These are phyloP conservation scores for Sepioteuthis lessoniana DNA, from an alignment of 2,888 invertebrate species.

Conservation along the genomic window DNA sequence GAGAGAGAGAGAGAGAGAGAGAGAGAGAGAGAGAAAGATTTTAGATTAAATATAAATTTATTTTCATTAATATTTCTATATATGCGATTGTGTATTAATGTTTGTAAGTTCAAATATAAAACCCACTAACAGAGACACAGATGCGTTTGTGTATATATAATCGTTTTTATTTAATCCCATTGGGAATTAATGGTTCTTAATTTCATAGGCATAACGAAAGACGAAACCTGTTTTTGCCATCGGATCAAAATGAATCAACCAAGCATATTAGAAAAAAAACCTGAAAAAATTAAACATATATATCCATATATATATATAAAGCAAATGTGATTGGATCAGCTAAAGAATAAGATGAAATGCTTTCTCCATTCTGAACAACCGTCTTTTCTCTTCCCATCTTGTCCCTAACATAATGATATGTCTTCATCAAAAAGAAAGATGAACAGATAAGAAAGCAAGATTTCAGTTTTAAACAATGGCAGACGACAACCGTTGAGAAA, in stretches of 20 bases:
- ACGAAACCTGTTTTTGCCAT: background rate
- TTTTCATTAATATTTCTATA: too few relatives aligned
- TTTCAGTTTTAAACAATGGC: background rate
- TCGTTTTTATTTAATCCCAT: background rate
- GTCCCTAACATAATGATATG: background rate
- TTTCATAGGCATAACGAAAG: background rate
- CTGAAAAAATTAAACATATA: background rate
- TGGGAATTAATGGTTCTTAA: background rate
- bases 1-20: too few relatives aligned
- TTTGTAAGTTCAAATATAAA: too few relatives aligned
- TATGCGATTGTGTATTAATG: too few relatives aligned
- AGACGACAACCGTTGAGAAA: background rate
- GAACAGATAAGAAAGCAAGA: background rate
- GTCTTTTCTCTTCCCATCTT: background rate
- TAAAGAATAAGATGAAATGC: background rate
- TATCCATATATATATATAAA: too few relatives aligned
- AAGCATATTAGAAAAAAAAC: background rate
- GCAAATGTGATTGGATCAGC: background rate
- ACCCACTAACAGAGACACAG: too few relatives aligned
- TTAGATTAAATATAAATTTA: too few relatives aligned
- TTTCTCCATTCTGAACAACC: background rate
- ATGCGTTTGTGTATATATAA: too few relatives aligned
- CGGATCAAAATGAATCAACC: background rate
- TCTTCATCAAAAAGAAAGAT: constrained; percentile 4
- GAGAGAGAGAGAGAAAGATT: too few relatives aligned